These are phyloP conservation scores for Sclerodermus sp. DNA, from an alignment of 2,888 invertebrate genomes.

Conservation along the genomic window DNA sequence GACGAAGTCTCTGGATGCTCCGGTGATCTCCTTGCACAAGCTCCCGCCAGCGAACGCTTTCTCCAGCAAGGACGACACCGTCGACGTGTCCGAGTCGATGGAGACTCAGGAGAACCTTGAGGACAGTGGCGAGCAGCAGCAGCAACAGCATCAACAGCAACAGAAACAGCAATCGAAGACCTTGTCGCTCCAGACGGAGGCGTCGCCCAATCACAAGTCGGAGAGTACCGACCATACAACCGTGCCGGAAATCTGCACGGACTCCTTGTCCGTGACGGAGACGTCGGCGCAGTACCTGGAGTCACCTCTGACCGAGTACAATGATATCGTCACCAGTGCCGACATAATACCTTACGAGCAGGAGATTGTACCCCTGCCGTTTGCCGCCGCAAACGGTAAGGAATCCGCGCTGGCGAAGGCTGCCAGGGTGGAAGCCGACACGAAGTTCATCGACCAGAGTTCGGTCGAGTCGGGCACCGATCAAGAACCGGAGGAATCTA, in stretches of 20 bases:
- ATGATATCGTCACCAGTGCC: slow-evolving; percentile 41
- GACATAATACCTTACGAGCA: slow-evolving; percentile 48
- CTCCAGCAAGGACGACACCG: slow-evolving; percentile 86
- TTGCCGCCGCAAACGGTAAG: neutral
- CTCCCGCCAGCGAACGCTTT: slow-evolving; percentile 83
- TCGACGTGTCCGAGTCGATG: slow-evolving; percentile 75
- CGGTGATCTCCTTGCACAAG: slow-evolving; percentile 77
- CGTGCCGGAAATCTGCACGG: slow-evolving; percentile 47
- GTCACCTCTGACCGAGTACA: slow-evolving; percentile 51
- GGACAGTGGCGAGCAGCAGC: slow-evolving; percentile 2
- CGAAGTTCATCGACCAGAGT: slow-evolving; percentile 52
- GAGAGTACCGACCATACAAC: slow-evolving; percentile 51
- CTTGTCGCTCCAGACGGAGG: slow-evolving; percentile 34
- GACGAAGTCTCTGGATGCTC: slow-evolving; percentile 83
- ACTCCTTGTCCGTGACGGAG: slow-evolving; percentile 51
- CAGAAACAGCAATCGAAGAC: slow-evolving; percentile 11
- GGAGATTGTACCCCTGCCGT: slow-evolving; percentile 21
- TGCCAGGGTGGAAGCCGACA: slow-evolving; percentile 26
- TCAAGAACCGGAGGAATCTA: slow-evolving; percentile 22
- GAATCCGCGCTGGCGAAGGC: slow-evolving; percentile 9
- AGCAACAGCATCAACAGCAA: neutral
- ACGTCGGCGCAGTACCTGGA: slow-evolving; percentile 50
- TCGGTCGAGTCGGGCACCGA: slow-evolving; percentile 49
- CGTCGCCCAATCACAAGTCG: slow-evolving; percentile 47
- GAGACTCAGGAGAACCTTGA: neutral